phyloP scores from a whole-genome alignment of 2,113 vertebrate species.

The Pteropus alecto region DNA sequence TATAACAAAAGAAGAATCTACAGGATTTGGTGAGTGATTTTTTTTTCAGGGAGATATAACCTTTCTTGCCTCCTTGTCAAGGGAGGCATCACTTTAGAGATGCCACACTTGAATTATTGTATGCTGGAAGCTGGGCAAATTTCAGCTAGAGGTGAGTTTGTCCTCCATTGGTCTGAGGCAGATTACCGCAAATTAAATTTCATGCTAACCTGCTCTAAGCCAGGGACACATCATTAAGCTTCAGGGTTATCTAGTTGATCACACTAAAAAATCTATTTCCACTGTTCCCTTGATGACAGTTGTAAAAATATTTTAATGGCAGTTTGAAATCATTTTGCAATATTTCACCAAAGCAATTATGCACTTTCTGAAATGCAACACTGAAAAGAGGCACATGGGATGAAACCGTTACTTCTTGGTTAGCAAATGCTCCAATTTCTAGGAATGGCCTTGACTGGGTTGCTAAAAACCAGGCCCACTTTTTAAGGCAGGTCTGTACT shows the following conservation, averaged over 20 bases:
- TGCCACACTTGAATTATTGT: slow-evolving; percentile 8
- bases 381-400: slow-evolving; percentile 28
- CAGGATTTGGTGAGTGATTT: not conserved
- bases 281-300: slow-evolving; percentile 44
- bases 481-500: not conserved
- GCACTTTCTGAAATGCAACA: slow-evolving; percentile 31
- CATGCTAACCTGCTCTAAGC: slow-evolving; percentile 59
- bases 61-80: not conserved
- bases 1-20: not conserved
- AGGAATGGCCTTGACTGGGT: not conserved
- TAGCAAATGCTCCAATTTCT: slow-evolving; percentile 40
- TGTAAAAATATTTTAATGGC: slow-evolving; percentile 71
- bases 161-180: slow-evolving; percentile 49
- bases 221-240: slow-evolving; percentile 53
- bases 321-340: slow-evolving; percentile 51
- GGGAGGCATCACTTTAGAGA: not conserved
- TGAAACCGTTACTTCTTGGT: slow-evolving; percentile 34
- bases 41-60: not conserved
- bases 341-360: slow-evolving; percentile 65
- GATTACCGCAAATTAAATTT: slow-evolving; percentile 68
- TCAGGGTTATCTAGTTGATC: slow-evolving; percentile 65
- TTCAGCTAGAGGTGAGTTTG: slow-evolving; percentile 44
- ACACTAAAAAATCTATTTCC: slow-evolving; percentile 59
- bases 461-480: not conserved
- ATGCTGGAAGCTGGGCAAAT: not conserved